A percentile compares a stretch with the other conserved stretches of the same genome.
Evolutionary conservation across 2,888 invertebrate genomes (phyloP).

Genomic region (Boloria selene): DNA sequence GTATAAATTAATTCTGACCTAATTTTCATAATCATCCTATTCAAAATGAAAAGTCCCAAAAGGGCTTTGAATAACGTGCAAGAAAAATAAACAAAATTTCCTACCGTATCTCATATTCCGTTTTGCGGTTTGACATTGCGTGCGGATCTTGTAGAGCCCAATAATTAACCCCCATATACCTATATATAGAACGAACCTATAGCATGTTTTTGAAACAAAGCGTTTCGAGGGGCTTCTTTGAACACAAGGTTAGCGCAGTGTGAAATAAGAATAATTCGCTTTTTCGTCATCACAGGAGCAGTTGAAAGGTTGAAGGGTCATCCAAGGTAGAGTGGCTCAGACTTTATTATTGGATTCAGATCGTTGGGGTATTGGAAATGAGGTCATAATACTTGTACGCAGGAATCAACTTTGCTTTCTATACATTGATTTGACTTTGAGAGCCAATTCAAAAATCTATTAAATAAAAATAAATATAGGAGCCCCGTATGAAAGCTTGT

Average conservation of each 20-base stretch:
- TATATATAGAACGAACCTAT: slow-evolving; percentile 41
- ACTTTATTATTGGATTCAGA: slow-evolving; percentile 75
- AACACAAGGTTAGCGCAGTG: slow-evolving; percentile 57
- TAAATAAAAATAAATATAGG: slow-evolving; percentile 28
- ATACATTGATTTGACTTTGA: slow-evolving; percentile 35
- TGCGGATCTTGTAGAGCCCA: slow-evolving; percentile 51
- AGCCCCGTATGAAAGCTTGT: slow-evolving; percentile 16
- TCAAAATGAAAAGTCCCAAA: too few relatives aligned
- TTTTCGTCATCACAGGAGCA: slow-evolving; percentile 68
- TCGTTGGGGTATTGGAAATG: slow-evolving; percentile 63
- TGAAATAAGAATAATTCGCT: slow-evolving; percentile 73
- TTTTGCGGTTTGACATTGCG: slow-evolving; percentile 47
- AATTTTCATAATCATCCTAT: too few relatives aligned
- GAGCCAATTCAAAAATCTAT: slow-evolving; percentile 37
- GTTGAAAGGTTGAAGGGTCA: slow-evolving; percentile 71
- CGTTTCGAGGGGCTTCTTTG: slow-evolving; percentile 54
- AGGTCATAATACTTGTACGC: slow-evolving; percentile 57
- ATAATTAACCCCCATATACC: slow-evolving; percentile 59
- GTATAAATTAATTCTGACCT: too few relatives aligned
- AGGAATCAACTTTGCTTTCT: slow-evolving; percentile 36
- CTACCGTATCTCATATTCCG: slow-evolving; percentile 39
- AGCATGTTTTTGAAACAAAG: slow-evolving; percentile 59
- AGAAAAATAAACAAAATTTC: slow-evolving; percentile 32
- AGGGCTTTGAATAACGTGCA: slow-evolving; percentile 1
- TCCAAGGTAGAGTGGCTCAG: slow-evolving; percentile 70